Evolutionary conservation across 2,888 invertebrate genomes (phyloP), one percentile per base, ranked within the genome.

Genomic region (Lithophane ornitopus): DNA sequence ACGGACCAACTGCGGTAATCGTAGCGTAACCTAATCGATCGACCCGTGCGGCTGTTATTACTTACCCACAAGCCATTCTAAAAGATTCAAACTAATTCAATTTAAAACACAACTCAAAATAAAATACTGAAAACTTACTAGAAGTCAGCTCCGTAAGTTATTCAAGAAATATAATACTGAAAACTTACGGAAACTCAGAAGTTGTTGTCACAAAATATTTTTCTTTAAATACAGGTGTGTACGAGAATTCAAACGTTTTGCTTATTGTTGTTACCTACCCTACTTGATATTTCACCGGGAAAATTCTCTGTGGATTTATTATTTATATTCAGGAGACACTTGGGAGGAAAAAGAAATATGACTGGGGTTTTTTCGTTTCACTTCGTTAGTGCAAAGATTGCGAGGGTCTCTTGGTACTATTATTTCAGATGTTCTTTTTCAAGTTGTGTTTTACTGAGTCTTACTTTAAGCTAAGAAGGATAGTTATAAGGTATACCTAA

Each of bases 291-390:
- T 78, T 75, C 46, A 41, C 34, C 11, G 16, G 12, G 28, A 52
- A 76, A 69, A 78, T 63, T 69, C 74, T 39, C 39, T 0, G n/a
- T 41, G 44, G 56, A 73, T 81, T 84, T 81, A 86, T 84, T 84
- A 81, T 76, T n/a, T n/a, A 75, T 52, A 81, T 81, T 73, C 74
- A 70, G 65, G 39, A 58, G 61, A 56, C 73, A 78, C 73, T 83
- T 80, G 73, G 52, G 41, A 62, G 34, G 41, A 65, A 78, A 78
- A 74, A 68, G 19, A 70, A 68, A 76, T 46, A 70, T 70, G 22
- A 39, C 28, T 49, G 22, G 19, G 52, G 22, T 41, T 84, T 80
- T 70, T 84, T 65, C 41, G 59, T 77, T 77, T 69, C 46, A 65
- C 62, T 81, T 81, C 44, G 67, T 70, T 79, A 69, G 39, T 56